A percentile compares a stretch with the other conserved stretches of the same genome.
phyloP scores from a whole-genome alignment of 2,888 invertebrate species.

The Palloptera scutellata region DNA sequence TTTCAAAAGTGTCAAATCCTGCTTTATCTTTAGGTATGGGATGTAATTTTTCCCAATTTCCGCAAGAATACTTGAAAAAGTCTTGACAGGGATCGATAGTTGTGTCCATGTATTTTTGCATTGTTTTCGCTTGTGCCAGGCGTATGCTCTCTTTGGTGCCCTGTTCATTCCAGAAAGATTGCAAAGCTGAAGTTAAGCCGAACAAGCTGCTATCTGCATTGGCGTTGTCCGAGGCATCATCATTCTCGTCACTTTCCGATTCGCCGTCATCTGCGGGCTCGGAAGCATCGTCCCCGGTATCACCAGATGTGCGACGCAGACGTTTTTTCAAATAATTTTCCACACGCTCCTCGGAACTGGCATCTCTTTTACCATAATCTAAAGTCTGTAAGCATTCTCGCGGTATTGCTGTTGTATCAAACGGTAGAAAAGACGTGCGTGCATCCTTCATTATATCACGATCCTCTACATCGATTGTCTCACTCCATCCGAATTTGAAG shows the following conservation, averaged over 20 bases:
- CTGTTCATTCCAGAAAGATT: slow-evolving; percentile 58
- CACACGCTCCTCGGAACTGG: slow-evolving; percentile 7
- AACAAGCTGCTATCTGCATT: slow-evolving; percentile 21
- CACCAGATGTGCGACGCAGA: slow-evolving; percentile 28
- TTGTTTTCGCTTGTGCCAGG: slow-evolving; percentile 72
- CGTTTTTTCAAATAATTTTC: slow-evolving; percentile 23
- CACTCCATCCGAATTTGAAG: slow-evolving; percentile 53
- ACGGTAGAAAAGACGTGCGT: slow-evolving; percentile 71
- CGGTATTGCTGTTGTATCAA: slow-evolving; percentile 66
- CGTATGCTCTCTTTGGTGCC: slow-evolving; percentile 67
- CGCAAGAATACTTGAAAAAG: slow-evolving; percentile 86
- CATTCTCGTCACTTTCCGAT: slow-evolving; percentile 17
- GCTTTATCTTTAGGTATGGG: slow-evolving; percentile 90
- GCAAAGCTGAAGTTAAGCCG: slow-evolving; percentile 43
- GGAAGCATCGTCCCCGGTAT: slow-evolving; percentile 4
- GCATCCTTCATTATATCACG: slow-evolving; percentile 70
- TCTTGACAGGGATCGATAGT: slow-evolving; percentile 79
- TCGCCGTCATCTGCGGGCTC: background rate
- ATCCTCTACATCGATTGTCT: slow-evolving; percentile 66
- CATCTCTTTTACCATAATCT: background rate
- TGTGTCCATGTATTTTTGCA: slow-evolving; percentile 80
- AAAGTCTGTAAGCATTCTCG: slow-evolving; percentile 53
- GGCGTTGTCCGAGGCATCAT: slow-evolving; percentile 9
- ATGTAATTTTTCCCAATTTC: slow-evolving; percentile 84
- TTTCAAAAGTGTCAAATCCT: slow-evolving; percentile 89